A percentile compares a stretch with the other conserved stretches of the same genome.
phyloP scores from a whole-genome alignment of 2,113 vertebrate species.

The Capricornis sumatraensis region DNA sequence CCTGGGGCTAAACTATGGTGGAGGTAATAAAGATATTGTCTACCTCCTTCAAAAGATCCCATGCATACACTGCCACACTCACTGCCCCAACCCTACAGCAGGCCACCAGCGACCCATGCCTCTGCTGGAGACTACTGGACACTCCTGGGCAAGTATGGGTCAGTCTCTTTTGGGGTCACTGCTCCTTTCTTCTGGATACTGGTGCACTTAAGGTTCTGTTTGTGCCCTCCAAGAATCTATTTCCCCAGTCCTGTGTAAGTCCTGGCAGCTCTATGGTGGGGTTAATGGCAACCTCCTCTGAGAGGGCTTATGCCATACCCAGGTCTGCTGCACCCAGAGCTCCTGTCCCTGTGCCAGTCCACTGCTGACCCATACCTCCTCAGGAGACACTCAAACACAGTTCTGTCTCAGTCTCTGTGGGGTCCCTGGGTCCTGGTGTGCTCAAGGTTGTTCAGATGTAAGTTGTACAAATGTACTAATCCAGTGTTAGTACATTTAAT shows the following conservation, averaged over 20 bases:
- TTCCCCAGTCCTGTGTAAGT: background rate
- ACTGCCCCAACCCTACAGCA: background rate
- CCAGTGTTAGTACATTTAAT: background rate
- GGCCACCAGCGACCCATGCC: background rate
- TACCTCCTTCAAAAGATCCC: background rate
- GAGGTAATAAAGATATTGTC: background rate
- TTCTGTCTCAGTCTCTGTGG: background rate
- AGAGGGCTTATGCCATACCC: background rate
- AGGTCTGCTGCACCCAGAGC: background rate
- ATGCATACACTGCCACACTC: background rate
- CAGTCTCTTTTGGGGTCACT: background rate
- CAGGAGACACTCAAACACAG: background rate
- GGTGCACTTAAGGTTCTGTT: background rate
- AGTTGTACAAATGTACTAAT: background rate
- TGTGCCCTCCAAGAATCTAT: background rate
- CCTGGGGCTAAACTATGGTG: background rate
- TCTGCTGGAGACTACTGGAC: background rate
- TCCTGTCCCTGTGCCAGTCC: background rate
- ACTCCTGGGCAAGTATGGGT: background rate
- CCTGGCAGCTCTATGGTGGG: background rate
- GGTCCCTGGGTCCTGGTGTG: background rate
- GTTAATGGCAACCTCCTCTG: accelerated
- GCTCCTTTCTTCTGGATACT: background rate
- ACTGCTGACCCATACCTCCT: background rate
- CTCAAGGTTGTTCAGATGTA: background rate